phyloP scores from a whole-genome alignment of 2,113 vertebrate species.

The Vidua chalybeata region DNA sequence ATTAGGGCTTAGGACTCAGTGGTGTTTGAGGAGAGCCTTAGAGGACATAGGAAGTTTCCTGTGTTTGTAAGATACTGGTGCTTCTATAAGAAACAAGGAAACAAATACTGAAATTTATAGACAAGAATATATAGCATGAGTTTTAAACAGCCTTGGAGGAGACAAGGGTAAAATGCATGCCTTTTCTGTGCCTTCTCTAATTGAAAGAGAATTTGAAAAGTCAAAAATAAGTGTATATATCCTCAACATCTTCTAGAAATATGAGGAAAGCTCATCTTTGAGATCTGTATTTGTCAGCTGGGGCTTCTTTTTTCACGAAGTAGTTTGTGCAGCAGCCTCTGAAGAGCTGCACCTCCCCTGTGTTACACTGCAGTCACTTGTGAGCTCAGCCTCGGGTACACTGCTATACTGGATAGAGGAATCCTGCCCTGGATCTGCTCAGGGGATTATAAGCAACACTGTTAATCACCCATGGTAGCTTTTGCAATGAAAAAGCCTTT shows the following conservation, averaged over 20 bases:
- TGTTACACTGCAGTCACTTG: not conserved
- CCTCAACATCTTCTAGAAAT: not conserved
- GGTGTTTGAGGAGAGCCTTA: not conserved
- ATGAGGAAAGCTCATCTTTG: not conserved
- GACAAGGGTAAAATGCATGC: not conserved
- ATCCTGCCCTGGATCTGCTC: not conserved
- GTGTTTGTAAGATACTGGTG: not conserved
- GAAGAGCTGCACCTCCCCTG: accelerated
- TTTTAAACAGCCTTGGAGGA: not conserved
- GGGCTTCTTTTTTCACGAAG: not conserved
- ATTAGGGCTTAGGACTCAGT: not conserved
- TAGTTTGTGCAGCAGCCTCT: not conserved
- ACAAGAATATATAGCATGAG: not conserved
- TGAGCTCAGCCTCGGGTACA: not conserved
- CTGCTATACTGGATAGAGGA: not conserved
- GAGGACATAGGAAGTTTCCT: not conserved
- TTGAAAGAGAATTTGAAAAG: not conserved
- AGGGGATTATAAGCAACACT: not conserved
- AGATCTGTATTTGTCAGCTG: not conserved
- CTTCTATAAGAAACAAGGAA: not conserved
- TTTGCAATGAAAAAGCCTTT: not conserved
- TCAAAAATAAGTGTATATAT: not conserved
- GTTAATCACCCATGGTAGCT: not conserved
- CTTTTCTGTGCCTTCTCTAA: not conserved
- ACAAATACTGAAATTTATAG: not conserved